A percentile compares a stretch with the other conserved stretches of the same genome.
Evolutionary conservation across 2,113 vertebrate species (phyloP).

Genomic region (Myodes glareolus): DNA sequence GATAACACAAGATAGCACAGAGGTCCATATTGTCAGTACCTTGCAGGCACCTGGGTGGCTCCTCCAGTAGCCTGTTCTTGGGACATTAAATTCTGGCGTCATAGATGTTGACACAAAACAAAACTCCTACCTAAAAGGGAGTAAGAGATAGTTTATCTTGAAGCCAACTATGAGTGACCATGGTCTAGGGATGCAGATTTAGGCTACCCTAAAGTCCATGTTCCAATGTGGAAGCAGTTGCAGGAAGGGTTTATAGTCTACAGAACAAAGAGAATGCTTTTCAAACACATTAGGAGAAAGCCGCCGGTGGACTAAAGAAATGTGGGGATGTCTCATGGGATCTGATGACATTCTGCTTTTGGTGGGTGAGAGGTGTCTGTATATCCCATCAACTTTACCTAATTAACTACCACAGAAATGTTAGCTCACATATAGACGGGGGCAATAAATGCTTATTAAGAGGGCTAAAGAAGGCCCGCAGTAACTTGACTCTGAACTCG

Average conservation of each 20-base stretch:
- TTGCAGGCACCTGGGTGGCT: neutral
- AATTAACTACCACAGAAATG: neutral
- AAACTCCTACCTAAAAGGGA: neutral
- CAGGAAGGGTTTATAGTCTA: neutral
- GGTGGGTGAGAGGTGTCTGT: neutral
- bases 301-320: neutral
- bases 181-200: neutral
- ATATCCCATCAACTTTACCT: neutral
- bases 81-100: neutral
- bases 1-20: neutral
- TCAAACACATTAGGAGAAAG: neutral
- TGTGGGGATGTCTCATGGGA: fast-evolving
- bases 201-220: neutral
- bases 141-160: neutral
- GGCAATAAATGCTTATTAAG: neutral
- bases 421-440: neutral
- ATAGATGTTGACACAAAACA: neutral
- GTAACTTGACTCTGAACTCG: neutral
- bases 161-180: neutral
- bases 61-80: neutral
- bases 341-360: neutral
- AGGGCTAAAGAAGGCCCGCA: neutral
- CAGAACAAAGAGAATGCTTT: neutral
- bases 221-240: neutral
- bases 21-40: neutral